These are phyloP conservation scores for Drosophila robusta DNA, from an alignment of 2,888 invertebrate genomes.

Conservation along the genomic window DNA sequence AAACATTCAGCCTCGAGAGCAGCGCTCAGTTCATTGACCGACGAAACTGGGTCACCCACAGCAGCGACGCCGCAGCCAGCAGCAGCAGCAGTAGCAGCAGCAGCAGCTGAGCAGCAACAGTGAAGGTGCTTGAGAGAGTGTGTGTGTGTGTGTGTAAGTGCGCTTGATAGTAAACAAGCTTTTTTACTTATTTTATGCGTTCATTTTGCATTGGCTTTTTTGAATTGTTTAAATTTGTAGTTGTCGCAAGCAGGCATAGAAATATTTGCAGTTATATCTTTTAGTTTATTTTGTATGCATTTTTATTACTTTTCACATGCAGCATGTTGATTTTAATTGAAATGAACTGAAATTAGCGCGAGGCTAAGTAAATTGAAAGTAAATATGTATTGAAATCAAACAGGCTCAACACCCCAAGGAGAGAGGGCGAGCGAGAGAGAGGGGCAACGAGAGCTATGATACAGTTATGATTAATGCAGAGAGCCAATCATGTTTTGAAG, in stretches of 20 bases:
- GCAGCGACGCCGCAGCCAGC: conserved; percentile 66
- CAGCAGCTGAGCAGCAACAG: conserved; percentile 58
- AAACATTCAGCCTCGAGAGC: conserved; percentile 59
- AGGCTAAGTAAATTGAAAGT: conserved; percentile 84
- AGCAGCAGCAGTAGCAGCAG: conserved; percentile 27
- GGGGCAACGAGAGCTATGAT: not conserved
- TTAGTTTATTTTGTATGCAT: conserved; percentile 5
- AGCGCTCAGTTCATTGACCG: conserved; percentile 78
- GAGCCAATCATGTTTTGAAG: not conserved
- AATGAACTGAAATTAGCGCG: conserved; percentile 84
- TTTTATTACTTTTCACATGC: conserved; percentile 40
- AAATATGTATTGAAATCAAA: conserved; percentile 58
- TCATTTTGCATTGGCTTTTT: conserved; percentile 63
- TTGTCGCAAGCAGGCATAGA: conserved; percentile 51
- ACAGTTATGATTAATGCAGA: conserved; percentile 25
- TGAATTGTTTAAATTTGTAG: conserved; percentile 47
- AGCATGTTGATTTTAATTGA: conserved; percentile 79
- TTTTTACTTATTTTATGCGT: conserved; percentile 50
- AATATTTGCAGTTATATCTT: conserved; percentile 44
- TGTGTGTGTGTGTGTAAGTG: conserved; percentile 40
- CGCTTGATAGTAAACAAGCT: conserved; percentile 71
- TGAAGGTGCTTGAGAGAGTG: conserved; percentile 62
- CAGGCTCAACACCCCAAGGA: conserved; percentile 17
- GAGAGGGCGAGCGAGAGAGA: conserved; percentile 4
- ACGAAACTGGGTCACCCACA: conserved; percentile 64